Evolutionary conservation across 2,113 vertebrate species (phyloP), one percentile per base, ranked within the genome.

Genomic region (Neogale vison): DNA sequence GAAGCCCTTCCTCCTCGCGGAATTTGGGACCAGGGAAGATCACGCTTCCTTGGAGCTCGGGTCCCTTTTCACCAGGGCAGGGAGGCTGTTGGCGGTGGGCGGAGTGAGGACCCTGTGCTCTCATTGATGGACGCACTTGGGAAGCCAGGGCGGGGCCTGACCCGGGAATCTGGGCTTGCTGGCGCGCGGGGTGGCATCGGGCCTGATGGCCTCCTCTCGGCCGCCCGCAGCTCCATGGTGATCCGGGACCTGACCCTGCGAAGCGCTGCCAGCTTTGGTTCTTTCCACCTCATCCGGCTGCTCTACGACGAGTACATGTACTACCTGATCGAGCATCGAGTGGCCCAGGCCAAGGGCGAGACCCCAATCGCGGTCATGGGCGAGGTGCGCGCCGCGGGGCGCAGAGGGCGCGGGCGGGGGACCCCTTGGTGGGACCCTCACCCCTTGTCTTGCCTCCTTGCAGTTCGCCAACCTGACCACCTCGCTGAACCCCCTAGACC

Each of bases 221-320:
- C 42, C n/a, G 18, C 20, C 63, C 34, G 4, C 95, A 99, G 99
- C 98, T 99, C 99, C 26, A 99, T 99, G 99, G 99, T 99, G 65
- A 99, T 99, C 96, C 98, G 99, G 79, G 99, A 99, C 98, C 98
- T 99, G 98, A 99, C 99, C 93, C 98, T 99, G 97, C 99, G 99
- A 97, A 99, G 99, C 2, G 99, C 99, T 0, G 99, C 99, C 90
- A 99, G 99, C 97, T 99, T 99, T 36, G 99, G 99, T 84, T 99
- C 99, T 63, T 99, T 99, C 97, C 99, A 99, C 97, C 99, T 99
- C 96, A 99, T 99, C 98, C 99, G 99, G 59, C 97, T 99, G 96
- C 98, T 99, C 52, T 99, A 99, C 29, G 99, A 99, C 1, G 99
- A 99, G 96, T 99, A 99, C 97, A 99, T 99, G 99, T 99, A 99